A percentile compares a stretch with the other conserved stretches of the same genome.
These are phyloP conservation scores for Arctocebus calabarensis DNA, from an alignment of 2,797 vertebrate species.

Conservation along the genomic window DNA sequence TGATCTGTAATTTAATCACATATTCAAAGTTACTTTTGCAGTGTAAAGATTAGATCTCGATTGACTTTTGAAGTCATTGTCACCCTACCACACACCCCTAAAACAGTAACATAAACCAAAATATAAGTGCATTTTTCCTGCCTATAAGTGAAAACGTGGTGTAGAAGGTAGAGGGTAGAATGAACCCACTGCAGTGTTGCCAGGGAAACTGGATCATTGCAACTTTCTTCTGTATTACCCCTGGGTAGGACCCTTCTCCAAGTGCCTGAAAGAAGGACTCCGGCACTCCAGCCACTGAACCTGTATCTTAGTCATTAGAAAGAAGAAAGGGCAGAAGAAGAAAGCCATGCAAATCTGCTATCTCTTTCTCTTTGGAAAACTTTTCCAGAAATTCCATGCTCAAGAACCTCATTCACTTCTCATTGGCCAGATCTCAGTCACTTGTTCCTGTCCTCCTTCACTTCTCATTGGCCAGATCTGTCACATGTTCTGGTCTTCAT, in stretches of 20 bases:
- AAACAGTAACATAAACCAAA: not conserved
- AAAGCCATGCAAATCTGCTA: not conserved
- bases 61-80: not conserved
- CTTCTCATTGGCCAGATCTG: no score
- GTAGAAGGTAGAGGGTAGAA: not conserved
- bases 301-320: not conserved
- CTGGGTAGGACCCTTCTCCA: rapidly evolving
- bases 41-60: not conserved
- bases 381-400: not conserved
- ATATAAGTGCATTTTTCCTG: not conserved
- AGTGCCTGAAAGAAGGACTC: not conserved
- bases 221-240: rapidly evolving
- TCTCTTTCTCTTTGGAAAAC: not conserved
- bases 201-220: not conserved
- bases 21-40: not conserved
- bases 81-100: rapidly evolving
- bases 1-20: not conserved
- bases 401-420: not conserved
- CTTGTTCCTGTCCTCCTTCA: no score
- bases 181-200: not conserved
- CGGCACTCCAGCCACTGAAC: not conserved
- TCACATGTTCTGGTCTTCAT: no score
- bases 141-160: not conserved
- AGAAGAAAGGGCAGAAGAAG: not conserved
- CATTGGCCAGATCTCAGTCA: not conserved